Base-by-base conservation (phyloP, 1,140 invertebrate genomes). In the Heliconius melpomene region DNA sequence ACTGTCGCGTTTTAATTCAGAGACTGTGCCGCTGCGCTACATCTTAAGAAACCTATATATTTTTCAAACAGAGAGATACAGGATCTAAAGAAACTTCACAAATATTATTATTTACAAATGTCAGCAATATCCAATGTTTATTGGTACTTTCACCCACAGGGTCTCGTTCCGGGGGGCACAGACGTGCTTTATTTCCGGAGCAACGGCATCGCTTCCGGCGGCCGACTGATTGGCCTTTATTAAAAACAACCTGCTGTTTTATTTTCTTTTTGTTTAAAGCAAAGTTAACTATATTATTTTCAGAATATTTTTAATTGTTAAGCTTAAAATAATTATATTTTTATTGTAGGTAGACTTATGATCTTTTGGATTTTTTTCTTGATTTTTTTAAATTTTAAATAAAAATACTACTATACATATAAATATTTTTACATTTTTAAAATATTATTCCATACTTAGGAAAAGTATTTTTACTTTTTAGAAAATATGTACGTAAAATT, bases 141-240 rank as follows among this genome's bases (percentile, higher is more conserved):
- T 66, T 66, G 60, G 26, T 66, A 66, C 60, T 66, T 66, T 66
- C n/a, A 66, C 26, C 60, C 60, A 66, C 60, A 66, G 60, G 60
- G 60, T 66, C 60, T 66, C 60, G 60, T 66, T 66, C 60, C 60
- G 60, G 60, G 29, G 60, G 60, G 60, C 60, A 66, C 60, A 66
- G 60, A 66, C 60, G 16, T 66, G 60, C 23, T 66, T 66, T 66
- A 66, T 66, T 66, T 66, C 60, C 60, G 60, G 60, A 13, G 23
- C 20, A 66, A 16, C 26, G 60, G 60, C 60, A 29, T 66, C 60
- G 60, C 60, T 66, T 66, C 60, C 60, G 60, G 60, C 60, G 60
- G 60, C 13, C 23, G 60, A 29, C 60, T 66, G 60, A 66, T 66
- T 66, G 60, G 60, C 60, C n/a, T 66, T 66, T 66, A 66, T 66